Conservation (phyloP, 1,140 invertebrate species). For the Lepeophtheirus salmonis region DNA sequence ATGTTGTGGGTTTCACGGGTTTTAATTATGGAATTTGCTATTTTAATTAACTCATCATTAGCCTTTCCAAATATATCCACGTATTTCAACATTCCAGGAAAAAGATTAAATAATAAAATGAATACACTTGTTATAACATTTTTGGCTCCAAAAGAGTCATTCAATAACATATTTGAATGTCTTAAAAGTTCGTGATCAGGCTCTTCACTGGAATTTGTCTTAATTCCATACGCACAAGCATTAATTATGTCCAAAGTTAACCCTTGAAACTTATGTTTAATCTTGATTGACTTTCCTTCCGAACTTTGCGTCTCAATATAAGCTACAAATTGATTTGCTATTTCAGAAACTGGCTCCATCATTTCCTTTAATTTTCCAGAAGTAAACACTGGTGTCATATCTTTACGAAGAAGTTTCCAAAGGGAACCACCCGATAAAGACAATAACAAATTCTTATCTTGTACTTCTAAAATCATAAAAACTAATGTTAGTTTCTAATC, state of each 20-base stretch:
- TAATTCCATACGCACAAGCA: neutral
- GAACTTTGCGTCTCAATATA: neutral
- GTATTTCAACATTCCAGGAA: neutral
- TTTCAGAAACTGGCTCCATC: constrained; percentile 4
- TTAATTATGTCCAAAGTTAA: constrained; percentile 11
- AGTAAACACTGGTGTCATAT: constrained; percentile 7
- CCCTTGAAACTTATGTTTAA: constrained; percentile 1
- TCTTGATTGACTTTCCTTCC: neutral
- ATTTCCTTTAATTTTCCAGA: constrained; percentile 17
- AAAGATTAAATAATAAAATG: neutral
- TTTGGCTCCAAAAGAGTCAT: neutral
- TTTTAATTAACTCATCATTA: neutral
- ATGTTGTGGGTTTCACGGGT: neutral
- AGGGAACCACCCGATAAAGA: neutral
- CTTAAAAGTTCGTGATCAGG: neutral
- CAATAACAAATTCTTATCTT: neutral
- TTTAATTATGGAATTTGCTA: neutral
- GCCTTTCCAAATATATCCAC: neutral
- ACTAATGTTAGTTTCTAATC: no score
- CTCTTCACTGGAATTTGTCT: constrained; percentile 1
- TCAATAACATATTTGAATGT: neutral
- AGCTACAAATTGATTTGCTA: neutral
- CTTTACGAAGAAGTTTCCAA: constrained; percentile 6
- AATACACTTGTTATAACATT: neutral
- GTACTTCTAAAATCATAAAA: neutral